phyloP scores from a whole-genome alignment of 2,888 invertebrate genomes.

The Cataglyphis livida region DNA sequence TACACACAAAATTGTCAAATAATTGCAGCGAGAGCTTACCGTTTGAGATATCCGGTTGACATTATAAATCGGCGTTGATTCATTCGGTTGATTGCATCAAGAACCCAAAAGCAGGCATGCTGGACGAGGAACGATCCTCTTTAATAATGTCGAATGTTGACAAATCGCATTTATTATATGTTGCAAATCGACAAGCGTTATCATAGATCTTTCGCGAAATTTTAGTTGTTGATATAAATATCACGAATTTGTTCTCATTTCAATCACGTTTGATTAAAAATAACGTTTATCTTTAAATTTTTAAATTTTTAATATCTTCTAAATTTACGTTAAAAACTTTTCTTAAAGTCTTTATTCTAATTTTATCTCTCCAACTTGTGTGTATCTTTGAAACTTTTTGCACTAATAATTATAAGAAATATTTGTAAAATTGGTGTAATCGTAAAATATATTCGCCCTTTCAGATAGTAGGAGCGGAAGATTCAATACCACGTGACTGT shows the following conservation, averaged over 20 bases:
- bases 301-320: too few relatives aligned
- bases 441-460: neutral
- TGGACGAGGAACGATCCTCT: neutral
- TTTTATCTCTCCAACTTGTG: neutral
- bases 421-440: neutral
- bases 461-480: too few relatives aligned
- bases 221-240: neutral
- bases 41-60: slow-evolving; percentile 59
- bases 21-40: slow-evolving; percentile 68
- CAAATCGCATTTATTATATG: neutral
- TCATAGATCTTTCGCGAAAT: neutral
- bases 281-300: slow-evolving; percentile 7
- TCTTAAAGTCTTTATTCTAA: neutral
- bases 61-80: slow-evolving; percentile 59
- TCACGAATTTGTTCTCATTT: neutral
- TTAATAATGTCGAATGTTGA: neutral
- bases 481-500: neutral
- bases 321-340: neutral
- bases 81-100: neutral
- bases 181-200: neutral
- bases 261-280: neutral
- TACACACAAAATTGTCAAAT: neutral
- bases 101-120: neutral
- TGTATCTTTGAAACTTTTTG: neutral
- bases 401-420: neutral